Evolutionary conservation across 2,888 invertebrate genomes (phyloP).

Genomic region (Chrysodeixis includens): DNA sequence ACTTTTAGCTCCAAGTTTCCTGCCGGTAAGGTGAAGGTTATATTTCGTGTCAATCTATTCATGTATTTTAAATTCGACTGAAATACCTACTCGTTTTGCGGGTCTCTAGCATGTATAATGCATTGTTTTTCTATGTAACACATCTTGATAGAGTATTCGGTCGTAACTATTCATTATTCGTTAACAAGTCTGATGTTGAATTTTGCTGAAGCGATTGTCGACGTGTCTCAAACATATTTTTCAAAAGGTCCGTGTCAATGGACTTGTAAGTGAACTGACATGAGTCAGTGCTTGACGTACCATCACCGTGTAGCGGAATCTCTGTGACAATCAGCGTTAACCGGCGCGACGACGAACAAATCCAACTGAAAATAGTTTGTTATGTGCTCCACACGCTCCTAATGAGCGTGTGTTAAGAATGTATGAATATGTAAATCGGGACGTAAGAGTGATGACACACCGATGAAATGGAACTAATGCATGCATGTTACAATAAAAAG

Average conservation of each 20-base stretch:
- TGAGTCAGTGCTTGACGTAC: conserved; percentile 67
- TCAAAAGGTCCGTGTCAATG: conserved; percentile 71
- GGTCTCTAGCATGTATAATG: neutral
- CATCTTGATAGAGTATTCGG: neutral
- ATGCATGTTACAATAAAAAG: conserved; percentile 12
- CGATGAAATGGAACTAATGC: conserved; percentile 28
- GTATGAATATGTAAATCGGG: conserved; percentile 42
- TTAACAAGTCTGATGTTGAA: conserved; percentile 14
- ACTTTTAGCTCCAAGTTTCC: conserved; percentile 16
- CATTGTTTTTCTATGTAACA: conserved; percentile 2
- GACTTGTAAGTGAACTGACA: conserved; percentile 67
- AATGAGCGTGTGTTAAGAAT: conserved; percentile 41
- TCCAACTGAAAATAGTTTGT: conserved; percentile 55
- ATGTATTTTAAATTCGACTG: conserved; percentile 8
- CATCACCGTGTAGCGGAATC: conserved; percentile 62
- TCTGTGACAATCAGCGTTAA: conserved; percentile 57
- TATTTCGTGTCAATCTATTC: neutral
- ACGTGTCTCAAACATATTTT: conserved; percentile 55
- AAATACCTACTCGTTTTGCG: conserved; percentile 1
- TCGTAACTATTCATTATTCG: conserved; percentile 7
- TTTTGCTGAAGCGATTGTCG: conserved; percentile 30
- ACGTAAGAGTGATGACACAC: conserved; percentile 42
- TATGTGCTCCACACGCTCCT: conserved; percentile 38
- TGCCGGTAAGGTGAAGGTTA: conserved; percentile 44
- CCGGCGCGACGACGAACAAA: conserved; percentile 30